Conservation (phyloP, 2,113 vertebrate species). For the Chaenogobius annularis region DNA sequence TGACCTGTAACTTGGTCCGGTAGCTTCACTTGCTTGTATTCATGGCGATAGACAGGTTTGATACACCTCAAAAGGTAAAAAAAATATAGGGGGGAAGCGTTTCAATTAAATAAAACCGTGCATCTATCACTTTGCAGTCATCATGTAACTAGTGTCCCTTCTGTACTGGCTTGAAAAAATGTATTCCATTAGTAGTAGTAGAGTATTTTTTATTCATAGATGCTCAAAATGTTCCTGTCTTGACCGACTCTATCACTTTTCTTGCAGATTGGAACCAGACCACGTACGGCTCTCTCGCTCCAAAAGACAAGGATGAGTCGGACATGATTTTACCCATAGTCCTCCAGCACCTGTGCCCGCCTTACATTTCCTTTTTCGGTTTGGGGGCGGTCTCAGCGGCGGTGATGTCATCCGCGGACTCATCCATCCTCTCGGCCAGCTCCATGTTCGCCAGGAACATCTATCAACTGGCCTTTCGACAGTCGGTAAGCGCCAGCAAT, state of each 20-base stretch:
- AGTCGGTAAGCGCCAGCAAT: conserved; percentile 81
- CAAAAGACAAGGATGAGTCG: conserved; percentile 83
- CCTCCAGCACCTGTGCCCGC: conserved; percentile 91
- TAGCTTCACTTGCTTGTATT: neutral
- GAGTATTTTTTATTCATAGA: neutral
- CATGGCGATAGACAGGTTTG: neutral
- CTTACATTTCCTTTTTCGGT: conserved; percentile 93
- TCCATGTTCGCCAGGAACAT: conserved; percentile 98
- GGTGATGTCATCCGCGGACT: conserved; percentile 97
- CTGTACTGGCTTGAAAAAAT: neutral
- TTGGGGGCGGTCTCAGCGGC: conserved; percentile 94
- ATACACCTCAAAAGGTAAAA: too few species aligned
- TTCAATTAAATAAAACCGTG: too few species aligned
- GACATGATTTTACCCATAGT: conserved; percentile 97
- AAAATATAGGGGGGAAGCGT: too few species aligned
- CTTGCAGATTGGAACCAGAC: conserved; percentile 93
- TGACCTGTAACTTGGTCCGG: neutral
- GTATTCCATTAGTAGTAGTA: neutral
- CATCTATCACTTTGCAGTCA: too few species aligned
- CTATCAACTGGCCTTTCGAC: conserved; percentile 93
- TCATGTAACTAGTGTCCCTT: too few species aligned
- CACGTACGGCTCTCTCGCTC: conserved; percentile 79
- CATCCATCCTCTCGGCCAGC: conserved; percentile 95
- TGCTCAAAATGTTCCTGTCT: neutral
- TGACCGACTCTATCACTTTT: neutral